Evolutionary conservation across 2,888 invertebrate genomes (phyloP).

Genomic region (Blastobasis adustella): DNA sequence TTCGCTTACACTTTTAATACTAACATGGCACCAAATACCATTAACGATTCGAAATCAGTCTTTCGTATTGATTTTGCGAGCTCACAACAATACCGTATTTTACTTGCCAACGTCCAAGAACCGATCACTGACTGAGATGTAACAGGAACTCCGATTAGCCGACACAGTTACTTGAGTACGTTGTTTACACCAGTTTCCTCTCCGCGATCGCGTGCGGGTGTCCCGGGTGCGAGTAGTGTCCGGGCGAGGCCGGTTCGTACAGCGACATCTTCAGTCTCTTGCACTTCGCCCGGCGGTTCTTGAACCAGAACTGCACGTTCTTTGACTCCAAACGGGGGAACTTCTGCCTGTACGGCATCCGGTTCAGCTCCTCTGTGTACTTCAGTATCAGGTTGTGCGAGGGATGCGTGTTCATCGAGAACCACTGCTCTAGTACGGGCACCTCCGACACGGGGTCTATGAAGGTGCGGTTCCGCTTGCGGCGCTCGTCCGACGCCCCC

Average conservation of each 20-base stretch:
- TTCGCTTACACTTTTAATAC: conserved; percentile 44
- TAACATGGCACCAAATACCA: conserved; percentile 71
- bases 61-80: conserved; percentile 44
- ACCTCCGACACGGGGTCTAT: conserved; percentile 99
- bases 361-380: conserved; percentile 97
- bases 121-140: conserved; percentile 3
- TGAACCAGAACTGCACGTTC: conserved; percentile 99
- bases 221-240: conserved; percentile 74
- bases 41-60: conserved; percentile 63
- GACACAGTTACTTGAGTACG: neutral
- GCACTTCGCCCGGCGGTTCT: conserved; percentile 98
- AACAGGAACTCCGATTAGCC: conserved; percentile 1
- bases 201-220: conserved; percentile 68
- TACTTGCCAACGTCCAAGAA: conserved; percentile 3
- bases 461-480: conserved; percentile 97
- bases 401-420: conserved; percentile 97
- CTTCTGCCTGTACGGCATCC: conserved; percentile 97
- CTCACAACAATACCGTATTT: conserved; percentile 18
- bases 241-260: conserved; percentile 82
- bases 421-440: conserved; percentile 95
- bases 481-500: conserved; percentile 85
- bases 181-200: conserved; percentile 54
- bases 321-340: conserved; percentile 99
- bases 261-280: conserved; percentile 95
- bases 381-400: conserved; percentile 98